Conservation (phyloP, 2,797 vertebrate species). For the Etheostoma nigrum region DNA sequence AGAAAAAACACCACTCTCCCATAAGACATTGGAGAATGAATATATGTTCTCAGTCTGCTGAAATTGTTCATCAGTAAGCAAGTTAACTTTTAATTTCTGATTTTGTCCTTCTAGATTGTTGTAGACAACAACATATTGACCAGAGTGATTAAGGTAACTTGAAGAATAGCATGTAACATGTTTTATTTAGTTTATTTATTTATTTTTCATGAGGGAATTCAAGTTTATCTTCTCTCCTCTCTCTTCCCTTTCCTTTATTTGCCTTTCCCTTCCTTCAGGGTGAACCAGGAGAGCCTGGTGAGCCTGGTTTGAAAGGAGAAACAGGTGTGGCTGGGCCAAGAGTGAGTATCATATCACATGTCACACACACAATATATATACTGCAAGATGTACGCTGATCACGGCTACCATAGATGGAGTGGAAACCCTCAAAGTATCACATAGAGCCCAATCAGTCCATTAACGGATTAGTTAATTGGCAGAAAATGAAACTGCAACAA, state of each 20-base stretch:
- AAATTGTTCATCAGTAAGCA: constrained; percentile 13
- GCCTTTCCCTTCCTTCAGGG: constrained; percentile 57
- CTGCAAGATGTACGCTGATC: not conserved
- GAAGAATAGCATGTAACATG: not conserved
- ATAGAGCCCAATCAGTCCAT: not conserved
- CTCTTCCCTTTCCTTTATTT: not conserved
- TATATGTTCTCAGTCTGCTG: constrained; percentile 28
- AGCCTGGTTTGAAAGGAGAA: constrained; percentile 83
- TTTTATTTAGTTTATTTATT: not conserved
- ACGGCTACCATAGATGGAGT: not conserved
- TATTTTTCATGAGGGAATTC: not conserved
- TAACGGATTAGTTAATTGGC: not conserved
- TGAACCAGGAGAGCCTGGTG: constrained; percentile 77
- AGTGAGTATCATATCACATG: constrained; percentile 73
- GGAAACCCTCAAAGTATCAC: not conserved
- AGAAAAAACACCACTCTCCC: constrained; percentile 8
- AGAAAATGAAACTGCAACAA: not conserved
- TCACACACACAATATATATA: not conserved
- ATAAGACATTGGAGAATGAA: constrained; percentile 1
- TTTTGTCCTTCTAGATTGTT: constrained; percentile 58
- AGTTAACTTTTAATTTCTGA: constrained; percentile 13
- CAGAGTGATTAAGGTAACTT: constrained; percentile 87
- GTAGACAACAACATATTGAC: constrained; percentile 79
- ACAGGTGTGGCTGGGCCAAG: constrained; percentile 84
- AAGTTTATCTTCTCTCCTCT: not conserved